Percentiles rank a stretch among this genome's conserved stretches.
These are phyloP conservation scores for Sphecodes monilicornis DNA, from an alignment of 2,888 invertebrate genomes.

Conservation along the genomic window DNA sequence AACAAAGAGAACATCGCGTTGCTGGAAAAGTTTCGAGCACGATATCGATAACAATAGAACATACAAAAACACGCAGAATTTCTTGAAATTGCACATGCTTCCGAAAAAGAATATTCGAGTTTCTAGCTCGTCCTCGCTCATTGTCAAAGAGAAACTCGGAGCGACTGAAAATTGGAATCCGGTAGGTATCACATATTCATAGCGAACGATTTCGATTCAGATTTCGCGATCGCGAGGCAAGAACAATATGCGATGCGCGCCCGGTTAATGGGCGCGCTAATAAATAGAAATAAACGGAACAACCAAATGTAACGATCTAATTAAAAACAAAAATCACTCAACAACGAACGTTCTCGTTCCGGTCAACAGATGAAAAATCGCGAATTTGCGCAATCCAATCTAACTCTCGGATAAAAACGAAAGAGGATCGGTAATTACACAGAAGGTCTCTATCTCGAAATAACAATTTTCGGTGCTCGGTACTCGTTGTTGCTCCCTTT, in stretches of 20 bases:
- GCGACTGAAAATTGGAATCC: not conserved
- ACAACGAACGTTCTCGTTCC: not conserved
- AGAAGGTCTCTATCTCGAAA: slow-evolving; percentile 35
- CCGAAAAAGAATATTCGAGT: not conserved
- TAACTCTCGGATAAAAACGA: not conserved
- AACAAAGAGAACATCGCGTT: not conserved
- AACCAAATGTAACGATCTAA: not conserved
- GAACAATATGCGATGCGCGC: not conserved
- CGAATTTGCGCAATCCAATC: not conserved
- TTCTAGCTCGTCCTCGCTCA: not conserved
- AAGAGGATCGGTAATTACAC: not conserved
- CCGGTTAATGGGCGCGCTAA: not conserved
- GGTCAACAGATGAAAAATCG: not conserved
- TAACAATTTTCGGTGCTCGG: slow-evolving; percentile 29
- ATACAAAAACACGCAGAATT: not conserved
- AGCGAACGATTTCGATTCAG: no score
- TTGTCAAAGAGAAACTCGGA: no score
- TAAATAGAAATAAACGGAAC: slow-evolving; percentile 4
- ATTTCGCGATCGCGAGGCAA: not conserved
- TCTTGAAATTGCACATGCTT: not conserved
- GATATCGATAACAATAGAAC: not conserved
- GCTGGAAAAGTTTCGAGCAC: not conserved
- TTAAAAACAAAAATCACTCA: slow-evolving; percentile 2
- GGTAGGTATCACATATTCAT: not conserved
- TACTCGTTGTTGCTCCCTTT: not conserved